Conservation (phyloP, 1,140 invertebrate species). For the Thaumatotibia leucotreta region DNA sequence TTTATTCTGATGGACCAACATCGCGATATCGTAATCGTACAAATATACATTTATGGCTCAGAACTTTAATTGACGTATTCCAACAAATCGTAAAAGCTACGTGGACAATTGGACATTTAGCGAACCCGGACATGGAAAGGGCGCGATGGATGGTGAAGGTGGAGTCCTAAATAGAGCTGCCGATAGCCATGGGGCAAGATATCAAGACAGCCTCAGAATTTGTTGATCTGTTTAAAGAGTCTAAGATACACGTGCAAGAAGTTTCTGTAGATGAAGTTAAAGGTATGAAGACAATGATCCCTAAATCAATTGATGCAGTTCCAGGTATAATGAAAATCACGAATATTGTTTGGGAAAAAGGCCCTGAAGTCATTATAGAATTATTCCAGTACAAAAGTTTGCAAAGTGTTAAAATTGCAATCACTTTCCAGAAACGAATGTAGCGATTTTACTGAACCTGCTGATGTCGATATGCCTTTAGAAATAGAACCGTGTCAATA, state of each 20-base stretch:
- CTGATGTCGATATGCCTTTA: too few species aligned
- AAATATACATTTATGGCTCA: conserved; percentile 33
- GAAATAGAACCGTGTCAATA: too few species aligned
- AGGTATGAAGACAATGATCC: conserved; percentile 21
- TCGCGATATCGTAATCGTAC: conserved; percentile 41
- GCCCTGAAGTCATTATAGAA: conserved; percentile 29
- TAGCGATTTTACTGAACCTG: too few species aligned
- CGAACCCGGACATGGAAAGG: conserved; percentile 69
- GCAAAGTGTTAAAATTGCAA: too few species aligned
- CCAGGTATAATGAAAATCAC: conserved; percentile 40
- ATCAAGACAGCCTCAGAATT: conserved; percentile 35
- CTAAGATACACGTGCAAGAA: conserved; percentile 22
- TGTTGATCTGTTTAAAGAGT: conserved; percentile 21
- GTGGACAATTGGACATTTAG: conserved; percentile 69
- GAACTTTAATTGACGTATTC: conserved; percentile 33
- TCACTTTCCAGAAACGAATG: too few species aligned
- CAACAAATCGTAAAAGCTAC: conserved; percentile 34
- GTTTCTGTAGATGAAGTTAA: conserved; percentile 24
- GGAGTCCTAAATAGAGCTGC: conserved; percentile 55
- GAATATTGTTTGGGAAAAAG: conserved; percentile 33
- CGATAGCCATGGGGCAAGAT: conserved; percentile 45
- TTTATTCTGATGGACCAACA: conserved; percentile 38
- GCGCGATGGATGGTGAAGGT: conserved; percentile 63
- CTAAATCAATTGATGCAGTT: conserved; percentile 31
- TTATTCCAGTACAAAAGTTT: conserved; percentile 30